Base-by-base conservation (phyloP, 2,888 invertebrate genomes). In the Cepaea hortensis region DNA sequence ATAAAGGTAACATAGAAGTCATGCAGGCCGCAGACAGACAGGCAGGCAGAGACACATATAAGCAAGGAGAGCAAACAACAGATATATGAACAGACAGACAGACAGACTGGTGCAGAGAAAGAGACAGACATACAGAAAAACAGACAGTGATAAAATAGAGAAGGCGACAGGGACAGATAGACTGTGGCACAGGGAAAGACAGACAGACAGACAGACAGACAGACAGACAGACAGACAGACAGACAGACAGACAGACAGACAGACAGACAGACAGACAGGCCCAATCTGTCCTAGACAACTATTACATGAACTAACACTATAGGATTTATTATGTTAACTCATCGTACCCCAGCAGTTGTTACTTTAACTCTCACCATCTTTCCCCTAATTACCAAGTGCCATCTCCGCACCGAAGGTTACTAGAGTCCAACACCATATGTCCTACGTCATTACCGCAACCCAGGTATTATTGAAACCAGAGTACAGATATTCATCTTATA, bases 81-180 rank as follows among this genome's bases (percentile, higher is more conserved):
- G 76, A 35, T 46, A 84, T 75, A 62, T 46, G n/a, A 72, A 46
- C 15, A 83, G 68, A 5, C 70, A 1, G 23, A 13, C 5, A 55
- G 61, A 13, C 7, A 80, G n/a, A 61, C n/a, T 3, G 9, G 55
- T 55, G 68, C 70, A 73, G 61, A 85, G 48, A 15, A 85, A 4
- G 61, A 13, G 72, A 3, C 72, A 70, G 76, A 23, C 70, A 15
- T 11, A 81, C 15, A 68, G 48, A 68, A 3, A 81, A 70, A 70
- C 48, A 81, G 81, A 70, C 48, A 81, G 81, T n/a, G 72, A 55
- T 55, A 55, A 84, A 46, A 68, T 48, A 68, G 76, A 77, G 35
- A 84, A 23, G 68, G 23, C 77, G 77, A 80, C 55, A 80, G 85
- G 65, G 7, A 85, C 77, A 68, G 11, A 77, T 77, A 68, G 9